Evolutionary conservation across 1,140 invertebrate species (phyloP), one percentile per base, ranked within the genome.

Genomic region (Protaetia brevitarsis): DNA sequence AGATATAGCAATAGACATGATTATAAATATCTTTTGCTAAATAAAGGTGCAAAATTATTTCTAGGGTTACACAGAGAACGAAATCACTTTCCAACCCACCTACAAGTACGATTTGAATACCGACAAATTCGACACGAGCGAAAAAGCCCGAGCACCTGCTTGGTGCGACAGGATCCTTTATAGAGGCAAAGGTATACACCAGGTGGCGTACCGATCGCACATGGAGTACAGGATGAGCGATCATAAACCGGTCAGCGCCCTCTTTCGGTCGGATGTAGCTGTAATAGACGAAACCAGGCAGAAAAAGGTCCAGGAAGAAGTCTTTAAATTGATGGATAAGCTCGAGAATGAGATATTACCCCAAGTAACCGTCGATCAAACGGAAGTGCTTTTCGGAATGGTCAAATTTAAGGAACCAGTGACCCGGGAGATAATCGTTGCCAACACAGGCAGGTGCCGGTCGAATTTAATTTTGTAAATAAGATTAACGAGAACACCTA

Each of bases 121-220:
- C 11, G 93, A 98, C 79, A 89, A 91, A 69, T 99, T 94, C 90
- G 97, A 99, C 81, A 89, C 91, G n/a, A 97, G 95, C 85, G 97
- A 99, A 77, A 99, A 99, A 79, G 88, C 89, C 65, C 84, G 97
- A 73, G 88, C 93, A 3, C 97, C 97, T 6, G 97, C 98, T 5
- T 99, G 97, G 97, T 98, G 96, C 82, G 98, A 99, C 82, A 84
- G 97, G 68, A 88, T 99, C 70, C 84, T 99, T 68, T 99, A 93
- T 88, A 90, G 88, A 80, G 92, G 93, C 5, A 84, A 87, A 69
- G 81, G 82, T n/a, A 91, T 98, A 29, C 82, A 83, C 66, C 93
- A 95, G 76, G 71, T 89, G 19, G 83, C 82, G 5, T 99, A 99
- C 75, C 84, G 89, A 76, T 95, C 93, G 77, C 93, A 97, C 82